Evolutionary conservation across 1,140 invertebrate species (phyloP), one percentile per base, ranked within the genome.

Genomic region (Drosophila bifasciata): DNA sequence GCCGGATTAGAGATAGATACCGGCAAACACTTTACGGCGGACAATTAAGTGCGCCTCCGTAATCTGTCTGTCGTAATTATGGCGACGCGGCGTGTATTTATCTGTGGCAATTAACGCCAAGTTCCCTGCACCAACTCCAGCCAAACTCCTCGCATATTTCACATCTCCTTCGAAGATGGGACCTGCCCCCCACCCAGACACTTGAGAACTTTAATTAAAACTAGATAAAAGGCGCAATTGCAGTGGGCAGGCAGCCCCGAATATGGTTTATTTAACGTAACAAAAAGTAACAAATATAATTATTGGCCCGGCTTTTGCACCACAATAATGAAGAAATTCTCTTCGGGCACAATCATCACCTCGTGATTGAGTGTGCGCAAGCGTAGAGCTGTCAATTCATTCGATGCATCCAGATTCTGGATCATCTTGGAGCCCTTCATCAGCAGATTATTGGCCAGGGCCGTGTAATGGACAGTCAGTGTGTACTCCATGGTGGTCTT

Each of bases 351-450:
- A 6, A 98, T 95, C 94, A 98, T 96, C 49, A 98, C 96, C 93
- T 98, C 97, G 92, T 97, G 96, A 80, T 97, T 98, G 85, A 96
- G 97, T 61, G 97, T 97, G 76, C 97, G 93, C 45, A 98, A 94
- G 36, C 97, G 93, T 8, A 99, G 88, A 79, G 96, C 96, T 3
- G 94, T 95, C 36, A 97, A 92, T 77, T 97, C 96, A 91, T 97
- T 96, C 2, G 93, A 93, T 9, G 95, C 94, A 84, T 97, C 96
- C 64, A 97, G 81, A 51, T 96, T 96, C 74, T 95, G 89, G 0
- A 96, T 94, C 19, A 94, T 94, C 55, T 93, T 93, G 49, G 94
- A 93, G 3, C 95, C 95, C 91, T 96, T 95, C 13, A 94, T 93
- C 2, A 94, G 92, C 9, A 97, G 86, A 13, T 94, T 93, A 41